Base-by-base conservation (phyloP, 2,797 vertebrate species). In the Acanthopagrus latus region DNA sequence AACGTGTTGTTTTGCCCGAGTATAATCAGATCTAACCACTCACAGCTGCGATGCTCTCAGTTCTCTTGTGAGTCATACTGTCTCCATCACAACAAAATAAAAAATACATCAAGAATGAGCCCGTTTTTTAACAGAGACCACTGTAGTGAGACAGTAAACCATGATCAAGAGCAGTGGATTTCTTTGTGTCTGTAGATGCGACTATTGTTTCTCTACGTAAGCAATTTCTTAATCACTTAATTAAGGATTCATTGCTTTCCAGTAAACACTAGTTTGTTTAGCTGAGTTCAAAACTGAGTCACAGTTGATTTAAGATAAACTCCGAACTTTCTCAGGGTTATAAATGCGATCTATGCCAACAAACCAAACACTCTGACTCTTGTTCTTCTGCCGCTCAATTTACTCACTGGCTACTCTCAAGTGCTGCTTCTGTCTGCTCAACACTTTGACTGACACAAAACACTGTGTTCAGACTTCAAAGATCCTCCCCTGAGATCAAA, bases 381-480 rank as follows among this genome's bases (percentile, higher is more conserved):
- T 27, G 54, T 38, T 7, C 41, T 20, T 55, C 48, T 64, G 41
- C 58, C 44, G 33, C 64, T 81, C 27, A 54, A 11, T 64, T 77
- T 54, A 44, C 64, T 69, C 1, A 18, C 29, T 14, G 29, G 51
- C 47, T 70, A 7, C 27, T 68, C 47, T 64, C 20, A 0, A 33
- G 27, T 0, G 13, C 59, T 60, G 58, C 48, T 20, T 62, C 62
- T 5, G 10, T 65, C 29, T 33, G 47, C 70, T 60, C 41, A 33
- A 62, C 68, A 73, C 27, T 51, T 41, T 29, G 43, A 77, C 78
- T 44, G 66, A 43, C 46, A 51, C 54, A 59, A 64, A 83, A 64
- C 57, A 12, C 66, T n/a, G 27, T 0, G 5, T 57, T 62, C 50
- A 69, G 1, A 73, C 80, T 74, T 85, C 72, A 76, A 54, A 80